phyloP scores from a whole-genome alignment of 2,888 invertebrate genomes.

The Melanotus villosus region DNA sequence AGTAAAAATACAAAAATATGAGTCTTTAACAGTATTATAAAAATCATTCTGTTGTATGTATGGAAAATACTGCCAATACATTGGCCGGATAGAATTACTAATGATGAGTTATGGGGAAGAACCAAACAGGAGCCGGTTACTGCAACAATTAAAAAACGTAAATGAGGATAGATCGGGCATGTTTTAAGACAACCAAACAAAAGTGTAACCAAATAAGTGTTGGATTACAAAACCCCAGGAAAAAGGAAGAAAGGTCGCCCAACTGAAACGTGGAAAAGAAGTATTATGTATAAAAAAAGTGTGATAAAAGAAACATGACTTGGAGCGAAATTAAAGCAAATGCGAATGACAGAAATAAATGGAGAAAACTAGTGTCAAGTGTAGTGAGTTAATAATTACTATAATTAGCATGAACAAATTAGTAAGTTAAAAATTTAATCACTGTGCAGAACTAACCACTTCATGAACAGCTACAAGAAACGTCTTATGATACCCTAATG shows the following conservation, averaged over 20 bases:
- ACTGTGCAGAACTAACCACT: not conserved
- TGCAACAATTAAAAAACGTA: not conserved
- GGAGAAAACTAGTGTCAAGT: too few species aligned
- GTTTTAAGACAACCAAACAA: constrained; percentile 1
- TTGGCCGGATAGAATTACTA: not conserved
- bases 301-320: too few species aligned
- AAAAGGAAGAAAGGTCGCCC: not conserved
- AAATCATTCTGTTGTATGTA: too few species aligned
- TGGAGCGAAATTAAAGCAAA: not conserved
- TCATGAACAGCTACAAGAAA: constrained; percentile 2
- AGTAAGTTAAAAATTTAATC: not conserved
- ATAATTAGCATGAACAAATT: not conserved
- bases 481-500: constrained; percentile 5
- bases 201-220: not conserved
- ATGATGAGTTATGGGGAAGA: constrained; percentile 2
- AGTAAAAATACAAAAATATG: not conserved
- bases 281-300: not conserved
- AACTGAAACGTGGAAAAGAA: not conserved
- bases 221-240: not conserved
- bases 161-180: not conserved
- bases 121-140: constrained; percentile 1
- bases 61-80: not conserved
- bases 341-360: not conserved
- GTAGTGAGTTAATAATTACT: not conserved
- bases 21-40: not conserved